Evolutionary conservation across 2,797 vertebrate genomes (phyloP), one percentile per base, ranked within the genome.

Genomic region (Leptatherina wallacei): DNA sequence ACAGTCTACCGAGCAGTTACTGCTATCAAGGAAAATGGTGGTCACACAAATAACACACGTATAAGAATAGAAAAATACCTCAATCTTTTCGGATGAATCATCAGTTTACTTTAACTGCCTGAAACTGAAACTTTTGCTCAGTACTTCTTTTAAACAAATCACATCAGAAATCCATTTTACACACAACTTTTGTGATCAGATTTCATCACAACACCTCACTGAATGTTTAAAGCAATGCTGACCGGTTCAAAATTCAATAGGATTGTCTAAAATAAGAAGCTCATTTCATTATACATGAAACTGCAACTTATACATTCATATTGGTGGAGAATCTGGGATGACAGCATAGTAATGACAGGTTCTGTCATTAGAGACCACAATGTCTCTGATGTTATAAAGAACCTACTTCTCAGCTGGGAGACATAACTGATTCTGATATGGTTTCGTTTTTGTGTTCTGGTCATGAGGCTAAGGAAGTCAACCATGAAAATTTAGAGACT

Each of bases 271-370:
- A 65, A 70, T 33, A 61, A 71, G 35, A 77, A 68, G 56, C 29
- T 14, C 60, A 70, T 81, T 77, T 75, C 65, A 57, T 65, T 60
- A 60, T 60, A 60, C 16, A 56, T 73, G 65, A 86, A 61, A 63
- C 65, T 51, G 38, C 38, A 67, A 64, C 60, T 61, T 32, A 18
- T 24, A 55, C 35, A 40, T 27, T 66, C 0, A 35, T 63, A 52
- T 29, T 62, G 63, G 49, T 55, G 42, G 22, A 62, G 24, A 0
- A 5, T 65, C 71, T 44, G 36, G 63, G 49, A 61, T 79, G 81
- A 81, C 51, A 42, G 24, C 51, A 77, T 69, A 66, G 60, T 63
- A 29, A 73, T 74, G 62, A 74, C 63, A 64, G 36, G 18, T 65
- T 72, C 33, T 51, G 60, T 61, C 64, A 83, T 77, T 64, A 69